A percentile compares a stretch with the other conserved stretches of the same genome.
These are phyloP conservation scores for Parascotia fuliginaria DNA, from an alignment of 2,888 invertebrate species.

Conservation along the genomic window DNA sequence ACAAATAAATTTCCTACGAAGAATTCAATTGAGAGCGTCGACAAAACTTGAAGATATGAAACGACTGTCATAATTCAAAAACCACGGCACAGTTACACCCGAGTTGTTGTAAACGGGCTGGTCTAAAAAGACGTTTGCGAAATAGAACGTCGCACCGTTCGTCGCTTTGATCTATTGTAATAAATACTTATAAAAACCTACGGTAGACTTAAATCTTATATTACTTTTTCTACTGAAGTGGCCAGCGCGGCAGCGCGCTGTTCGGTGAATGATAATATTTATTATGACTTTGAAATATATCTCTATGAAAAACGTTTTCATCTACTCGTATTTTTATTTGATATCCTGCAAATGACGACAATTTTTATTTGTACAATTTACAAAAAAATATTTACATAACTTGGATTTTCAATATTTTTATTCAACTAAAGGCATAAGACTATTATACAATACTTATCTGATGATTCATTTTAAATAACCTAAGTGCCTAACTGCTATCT, in stretches of 20 bases:
- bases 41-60: conserved; percentile 45
- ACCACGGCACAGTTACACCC: conserved; percentile 22
- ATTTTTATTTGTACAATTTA: no score
- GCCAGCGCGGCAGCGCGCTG: neutral
- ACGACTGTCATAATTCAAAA: conserved; percentile 45
- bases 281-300: neutral
- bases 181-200: conserved; percentile 4
- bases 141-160: conserved; percentile 29
- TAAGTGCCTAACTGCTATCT: no score
- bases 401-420: no score
- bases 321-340: no score
- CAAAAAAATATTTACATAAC: no score
- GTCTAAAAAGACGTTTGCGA: conserved; percentile 45
- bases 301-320: neutral
- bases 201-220: conserved; percentile 2
- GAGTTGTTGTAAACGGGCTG: conserved; percentile 27
- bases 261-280: no score
- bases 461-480: no score
- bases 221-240: neutral
- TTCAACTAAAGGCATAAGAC: no score
- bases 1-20: conserved; percentile 21
- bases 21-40: conserved; percentile 42
- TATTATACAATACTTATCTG: no score
- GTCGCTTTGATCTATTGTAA: conserved; percentile 24
- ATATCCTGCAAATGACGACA: no score